Conservation (phyloP, 2,113 vertebrate species). For the Danio rerio region DNA sequence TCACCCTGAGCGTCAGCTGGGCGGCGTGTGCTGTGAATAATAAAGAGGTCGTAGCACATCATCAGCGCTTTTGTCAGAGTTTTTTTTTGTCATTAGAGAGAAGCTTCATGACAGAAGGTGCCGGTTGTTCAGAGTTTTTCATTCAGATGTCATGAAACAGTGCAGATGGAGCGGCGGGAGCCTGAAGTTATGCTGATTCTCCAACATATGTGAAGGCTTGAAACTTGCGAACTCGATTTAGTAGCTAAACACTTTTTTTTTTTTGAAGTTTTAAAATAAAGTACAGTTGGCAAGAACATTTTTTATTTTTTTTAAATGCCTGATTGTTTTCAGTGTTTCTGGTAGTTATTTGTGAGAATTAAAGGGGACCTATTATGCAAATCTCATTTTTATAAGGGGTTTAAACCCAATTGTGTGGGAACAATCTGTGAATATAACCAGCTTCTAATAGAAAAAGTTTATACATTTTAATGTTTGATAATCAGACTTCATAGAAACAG, state of each 20-base stretch:
- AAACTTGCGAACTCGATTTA: not conserved
- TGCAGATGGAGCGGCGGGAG: conserved; percentile 28
- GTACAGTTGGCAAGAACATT: too few species aligned
- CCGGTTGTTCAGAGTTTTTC: not conserved
- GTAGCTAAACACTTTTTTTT: not conserved
- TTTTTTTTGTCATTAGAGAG: conserved; percentile 15
- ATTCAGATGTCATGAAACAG: not conserved
- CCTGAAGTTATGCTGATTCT: not conserved
- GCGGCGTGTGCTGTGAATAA: conserved; percentile 40
- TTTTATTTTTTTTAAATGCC: too few species aligned
- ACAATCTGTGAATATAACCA: too few species aligned
- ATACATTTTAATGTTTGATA: too few species aligned
- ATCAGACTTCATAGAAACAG: too few species aligned
- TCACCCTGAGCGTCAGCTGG: not conserved
- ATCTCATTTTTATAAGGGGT: too few species aligned
- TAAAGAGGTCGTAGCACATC: conserved; percentile 42
- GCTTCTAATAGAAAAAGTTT: too few species aligned
- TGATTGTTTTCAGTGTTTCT: too few species aligned
- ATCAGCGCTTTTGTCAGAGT: conserved; percentile 44
- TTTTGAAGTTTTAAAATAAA: too few species aligned
- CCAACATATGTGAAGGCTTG: not conserved
- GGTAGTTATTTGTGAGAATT: too few species aligned
- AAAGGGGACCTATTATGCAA: too few species aligned
- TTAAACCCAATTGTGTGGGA: too few species aligned
- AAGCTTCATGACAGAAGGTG: conserved; percentile 28